Conservation (phyloP, 2,888 invertebrate species). For the Idaea biselata region DNA sequence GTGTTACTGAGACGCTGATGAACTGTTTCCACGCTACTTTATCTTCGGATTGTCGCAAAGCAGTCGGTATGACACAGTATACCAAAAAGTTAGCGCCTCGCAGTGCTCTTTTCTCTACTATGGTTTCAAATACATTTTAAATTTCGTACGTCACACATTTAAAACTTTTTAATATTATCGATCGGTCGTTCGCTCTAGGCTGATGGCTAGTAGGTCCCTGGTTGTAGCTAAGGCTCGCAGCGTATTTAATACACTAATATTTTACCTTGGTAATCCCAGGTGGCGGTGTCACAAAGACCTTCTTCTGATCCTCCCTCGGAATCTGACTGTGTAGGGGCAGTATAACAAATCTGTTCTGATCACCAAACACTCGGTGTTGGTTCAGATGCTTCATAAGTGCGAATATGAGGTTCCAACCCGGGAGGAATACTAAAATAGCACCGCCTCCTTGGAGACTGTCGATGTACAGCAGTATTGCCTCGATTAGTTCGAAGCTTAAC, state of each 20-base stretch:
- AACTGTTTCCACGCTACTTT: too few species aligned
- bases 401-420: slow-evolving; percentile 98
- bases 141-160: too few species aligned
- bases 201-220: too few species aligned
- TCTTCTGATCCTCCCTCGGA: slow-evolving; percentile 95
- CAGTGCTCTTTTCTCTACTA: too few species aligned
- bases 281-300: slow-evolving; percentile 94
- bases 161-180: too few species aligned
- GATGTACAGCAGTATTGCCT: slow-evolving; percentile 86
- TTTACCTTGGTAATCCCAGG: slow-evolving; percentile 90
- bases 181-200: too few species aligned
- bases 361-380: slow-evolving; percentile 86
- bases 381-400: slow-evolving; percentile 90
- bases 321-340: slow-evolving; percentile 98
- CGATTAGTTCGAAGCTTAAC: slow-evolving; percentile 95
- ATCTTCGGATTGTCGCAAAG: too few species aligned
- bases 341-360: slow-evolving; percentile 83
- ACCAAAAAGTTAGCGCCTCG: too few species aligned
- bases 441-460: slow-evolving; percentile 84
- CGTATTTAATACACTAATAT: neutral
- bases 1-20: too few species aligned
- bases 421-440: slow-evolving; percentile 94
- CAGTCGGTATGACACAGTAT: too few species aligned
- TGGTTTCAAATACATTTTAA: too few species aligned
- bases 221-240: neutral